These are phyloP conservation scores for Vireo griseus DNA, from an alignment of 2,797 vertebrate species.

Conservation along the genomic window DNA sequence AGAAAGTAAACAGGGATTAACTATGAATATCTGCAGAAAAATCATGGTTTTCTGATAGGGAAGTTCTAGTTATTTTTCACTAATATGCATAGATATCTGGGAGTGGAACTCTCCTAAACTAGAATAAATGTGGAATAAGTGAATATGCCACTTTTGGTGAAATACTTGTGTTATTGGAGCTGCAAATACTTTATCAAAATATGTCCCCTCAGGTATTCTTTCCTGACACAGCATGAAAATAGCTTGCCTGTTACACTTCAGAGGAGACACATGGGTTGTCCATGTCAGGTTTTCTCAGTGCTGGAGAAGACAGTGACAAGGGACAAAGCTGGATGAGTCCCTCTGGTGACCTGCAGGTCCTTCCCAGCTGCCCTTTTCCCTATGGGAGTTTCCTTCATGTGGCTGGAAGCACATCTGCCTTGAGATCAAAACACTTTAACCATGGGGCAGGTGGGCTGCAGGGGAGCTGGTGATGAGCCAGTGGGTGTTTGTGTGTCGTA, in stretches of 20 bases:
- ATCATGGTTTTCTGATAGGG: background rate
- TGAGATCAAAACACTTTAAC: background rate
- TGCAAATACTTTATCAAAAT: background rate
- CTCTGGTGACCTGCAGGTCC: background rate
- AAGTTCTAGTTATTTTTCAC: background rate
- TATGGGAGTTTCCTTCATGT: accelerated
- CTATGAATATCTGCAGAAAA: background rate
- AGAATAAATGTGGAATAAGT: background rate
- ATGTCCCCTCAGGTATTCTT: background rate
- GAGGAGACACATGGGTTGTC: background rate
- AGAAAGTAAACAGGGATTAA: background rate
- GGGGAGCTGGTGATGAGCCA: background rate
- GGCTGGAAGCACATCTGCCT: background rate
- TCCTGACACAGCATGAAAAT: background rate
- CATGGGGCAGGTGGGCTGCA: background rate
- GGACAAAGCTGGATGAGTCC: background rate
- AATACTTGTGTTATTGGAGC: background rate
- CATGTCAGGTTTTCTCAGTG: background rate
- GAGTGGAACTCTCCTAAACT: background rate
- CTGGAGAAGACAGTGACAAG: background rate
- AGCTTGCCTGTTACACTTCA: background rate
- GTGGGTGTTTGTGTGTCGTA: background rate
- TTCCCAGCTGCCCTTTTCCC: background rate
- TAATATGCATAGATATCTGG: background rate
- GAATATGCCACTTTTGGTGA: background rate